Evolutionary conservation across 2,888 invertebrate genomes (phyloP).

Genomic region (Dioctria rufipes): DNA sequence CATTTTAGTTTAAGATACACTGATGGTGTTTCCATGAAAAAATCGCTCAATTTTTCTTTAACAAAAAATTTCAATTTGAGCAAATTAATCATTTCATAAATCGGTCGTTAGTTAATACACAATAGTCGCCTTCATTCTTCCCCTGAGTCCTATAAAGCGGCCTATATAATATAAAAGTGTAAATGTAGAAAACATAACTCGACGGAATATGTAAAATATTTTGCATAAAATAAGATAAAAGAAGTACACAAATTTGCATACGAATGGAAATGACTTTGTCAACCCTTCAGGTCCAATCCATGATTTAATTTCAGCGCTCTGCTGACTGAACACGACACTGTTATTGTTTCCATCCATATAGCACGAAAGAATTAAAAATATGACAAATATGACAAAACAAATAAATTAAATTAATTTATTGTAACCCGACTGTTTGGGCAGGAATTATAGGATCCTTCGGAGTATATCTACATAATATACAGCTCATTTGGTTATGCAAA

Average conservation of each 20-base stretch:
- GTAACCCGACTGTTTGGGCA: constrained; percentile 32
- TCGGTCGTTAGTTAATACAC: too few relatives aligned
- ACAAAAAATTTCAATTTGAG: too few relatives aligned
- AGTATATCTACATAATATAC: neutral
- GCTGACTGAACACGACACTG: neutral
- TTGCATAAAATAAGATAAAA: too few relatives aligned
- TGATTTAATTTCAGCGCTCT: neutral
- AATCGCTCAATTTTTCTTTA: too few relatives aligned
- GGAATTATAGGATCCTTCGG: constrained; percentile 38
- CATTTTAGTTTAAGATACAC: too few relatives aligned
- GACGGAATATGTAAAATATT: too few relatives aligned
- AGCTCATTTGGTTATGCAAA: constrained; percentile 46
- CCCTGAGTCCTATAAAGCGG: too few relatives aligned
- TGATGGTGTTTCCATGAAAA: too few relatives aligned
- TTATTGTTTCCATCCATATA: neutral
- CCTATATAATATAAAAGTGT: too few relatives aligned
- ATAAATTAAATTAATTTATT: constrained; percentile 49
- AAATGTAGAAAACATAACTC: too few relatives aligned
- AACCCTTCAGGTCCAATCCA: neutral
- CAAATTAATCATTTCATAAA: too few relatives aligned
- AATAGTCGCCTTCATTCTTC: too few relatives aligned
- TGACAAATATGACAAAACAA: constrained; percentile 40
- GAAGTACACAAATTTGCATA: constrained; percentile 23
- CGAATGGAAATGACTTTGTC: constrained; percentile 29
- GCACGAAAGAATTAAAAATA: constrained; percentile 26